These are phyloP conservation scores for Troides oblongomaculatus DNA, from an alignment of 2,888 invertebrate genomes.

Conservation along the genomic window DNA sequence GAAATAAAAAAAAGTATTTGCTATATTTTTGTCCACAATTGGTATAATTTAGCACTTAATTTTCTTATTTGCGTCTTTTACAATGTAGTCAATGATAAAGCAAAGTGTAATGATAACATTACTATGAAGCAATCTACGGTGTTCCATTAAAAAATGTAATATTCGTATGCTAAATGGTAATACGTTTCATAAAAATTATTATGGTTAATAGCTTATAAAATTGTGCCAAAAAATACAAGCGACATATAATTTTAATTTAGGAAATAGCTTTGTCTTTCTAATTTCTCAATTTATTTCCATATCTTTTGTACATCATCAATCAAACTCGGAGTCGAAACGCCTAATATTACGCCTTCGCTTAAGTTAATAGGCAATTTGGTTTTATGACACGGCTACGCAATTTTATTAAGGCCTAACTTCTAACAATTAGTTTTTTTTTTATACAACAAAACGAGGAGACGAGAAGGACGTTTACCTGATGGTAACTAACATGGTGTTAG, in stretches of 20 bases:
- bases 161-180: not conserved
- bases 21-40: no score
- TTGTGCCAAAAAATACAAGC: not conserved
- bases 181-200: not conserved
- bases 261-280: conserved; percentile 15
- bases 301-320: conserved; percentile 21
- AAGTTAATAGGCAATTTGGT: conserved; percentile 25
- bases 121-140: no score
- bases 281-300: conserved; percentile 6
- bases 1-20: no score
- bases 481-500: no score
- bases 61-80: no score
- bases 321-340: conserved; percentile 15
- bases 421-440: conserved; percentile 2
- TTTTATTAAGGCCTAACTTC: conserved; percentile 18
- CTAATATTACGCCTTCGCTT: conserved; percentile 25
- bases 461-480: no score
- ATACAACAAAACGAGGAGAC: no score
- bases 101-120: no score
- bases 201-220: not conserved
- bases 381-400: conserved; percentile 19
- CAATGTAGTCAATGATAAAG: no score
- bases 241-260: conserved; percentile 1
- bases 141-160: not conserved
- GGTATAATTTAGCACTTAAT: no score